Conservation (phyloP, 2,113 vertebrate species). For the Psammodynastes pulverulentus region DNA sequence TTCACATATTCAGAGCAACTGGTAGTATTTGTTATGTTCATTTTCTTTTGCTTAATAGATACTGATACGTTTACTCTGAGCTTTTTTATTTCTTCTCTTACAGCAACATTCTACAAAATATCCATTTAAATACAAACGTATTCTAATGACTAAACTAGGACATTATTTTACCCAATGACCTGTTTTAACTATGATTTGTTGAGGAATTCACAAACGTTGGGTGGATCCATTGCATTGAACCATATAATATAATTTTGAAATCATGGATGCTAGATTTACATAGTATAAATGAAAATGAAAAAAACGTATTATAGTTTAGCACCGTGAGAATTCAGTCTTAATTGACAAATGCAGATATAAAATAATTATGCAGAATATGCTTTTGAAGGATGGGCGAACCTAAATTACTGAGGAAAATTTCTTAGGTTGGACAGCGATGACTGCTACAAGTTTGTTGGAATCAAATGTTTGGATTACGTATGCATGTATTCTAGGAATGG, state of each 20-base stretch:
- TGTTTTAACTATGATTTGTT: not conserved
- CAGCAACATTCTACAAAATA: not conserved
- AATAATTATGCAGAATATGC: constrained; percentile 3
- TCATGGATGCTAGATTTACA: not conserved
- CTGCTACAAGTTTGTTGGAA: not conserved
- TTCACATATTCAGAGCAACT: not conserved
- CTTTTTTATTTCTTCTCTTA: not conserved
- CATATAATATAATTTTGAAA: not conserved
- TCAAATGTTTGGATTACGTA: not conserved
- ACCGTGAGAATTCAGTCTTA: not conserved
- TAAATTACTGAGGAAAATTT: constrained; percentile 1
- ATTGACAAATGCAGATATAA: not conserved
- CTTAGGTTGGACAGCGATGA: not conserved
- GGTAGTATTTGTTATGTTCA: not conserved
- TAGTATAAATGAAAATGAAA: not conserved
- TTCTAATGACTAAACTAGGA: not conserved
- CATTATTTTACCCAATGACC: not conserved
- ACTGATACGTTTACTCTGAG: not conserved
- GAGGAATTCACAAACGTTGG: not conserved
- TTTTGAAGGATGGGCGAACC: not conserved
- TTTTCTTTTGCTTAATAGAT: not conserved
- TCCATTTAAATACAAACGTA: not conserved
- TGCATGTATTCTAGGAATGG: not conserved
- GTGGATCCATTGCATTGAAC: not conserved
- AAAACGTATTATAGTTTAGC: not conserved